phyloP scores from a whole-genome alignment of 2,113 vertebrate genomes.

The Cryptotis parvus region DNA sequence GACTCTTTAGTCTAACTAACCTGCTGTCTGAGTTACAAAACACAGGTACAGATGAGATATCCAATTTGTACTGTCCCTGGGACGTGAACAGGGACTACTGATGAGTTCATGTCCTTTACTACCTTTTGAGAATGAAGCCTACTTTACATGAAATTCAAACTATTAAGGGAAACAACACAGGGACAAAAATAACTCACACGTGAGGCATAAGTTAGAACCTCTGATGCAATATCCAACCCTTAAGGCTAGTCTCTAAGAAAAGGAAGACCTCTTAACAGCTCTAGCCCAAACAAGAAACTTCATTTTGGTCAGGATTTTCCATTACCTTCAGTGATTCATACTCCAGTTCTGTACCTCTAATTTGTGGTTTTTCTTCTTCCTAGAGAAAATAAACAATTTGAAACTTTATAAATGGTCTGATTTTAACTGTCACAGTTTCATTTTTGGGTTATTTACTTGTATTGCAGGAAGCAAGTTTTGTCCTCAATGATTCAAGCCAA shows the following conservation, averaged over 20 bases:
- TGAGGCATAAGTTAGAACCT: background rate
- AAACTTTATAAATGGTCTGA: background rate
- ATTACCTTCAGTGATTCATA: conserved; percentile 98
- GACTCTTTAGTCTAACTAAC: background rate
- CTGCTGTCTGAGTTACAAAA: background rate
- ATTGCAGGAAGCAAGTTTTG: conserved; percentile 30
- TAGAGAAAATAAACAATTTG: conserved; percentile 78
- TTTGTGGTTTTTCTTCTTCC: conserved; percentile 95
- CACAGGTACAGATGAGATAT: background rate
- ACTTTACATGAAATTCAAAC: conserved; percentile 5
- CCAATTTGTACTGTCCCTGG: background rate
- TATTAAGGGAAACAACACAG: background rate
- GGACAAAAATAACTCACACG: background rate
- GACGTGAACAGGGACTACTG: background rate
- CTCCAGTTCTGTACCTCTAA: conserved; percentile 96
- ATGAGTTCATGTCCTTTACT: background rate
- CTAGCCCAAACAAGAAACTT: conserved; percentile 18
- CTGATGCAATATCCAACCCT: background rate
- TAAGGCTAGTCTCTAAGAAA: conserved; percentile 47
- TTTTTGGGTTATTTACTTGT: conserved; percentile 5
- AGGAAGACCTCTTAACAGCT: conserved; percentile 29
- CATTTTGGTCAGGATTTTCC: background rate
- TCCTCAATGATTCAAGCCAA: background rate
- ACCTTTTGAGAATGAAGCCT: background rate
- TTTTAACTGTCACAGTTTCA: conserved; percentile 48